Conservation (phyloP, 2,797 vertebrate species). For the Artibeus lituratus region DNA sequence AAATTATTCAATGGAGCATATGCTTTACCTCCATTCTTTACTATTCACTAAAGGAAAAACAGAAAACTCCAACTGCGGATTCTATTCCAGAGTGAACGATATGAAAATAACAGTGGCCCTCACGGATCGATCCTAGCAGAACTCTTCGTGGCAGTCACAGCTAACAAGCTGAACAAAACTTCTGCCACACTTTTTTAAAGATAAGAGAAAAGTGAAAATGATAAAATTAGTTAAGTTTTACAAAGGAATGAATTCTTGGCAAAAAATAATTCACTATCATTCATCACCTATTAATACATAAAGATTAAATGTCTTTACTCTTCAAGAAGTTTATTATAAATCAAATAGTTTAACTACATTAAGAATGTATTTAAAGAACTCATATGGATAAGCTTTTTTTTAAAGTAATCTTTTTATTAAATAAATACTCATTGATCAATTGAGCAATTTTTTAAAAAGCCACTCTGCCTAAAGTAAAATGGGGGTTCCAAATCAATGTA, state of each 20-base stretch:
- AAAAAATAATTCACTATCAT: constrained; percentile 37
- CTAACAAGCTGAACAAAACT: constrained; percentile 46
- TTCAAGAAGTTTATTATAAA: constrained; percentile 42
- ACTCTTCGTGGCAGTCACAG: background rate
- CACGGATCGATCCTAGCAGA: constrained; percentile 13
- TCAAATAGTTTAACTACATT: constrained; percentile 33
- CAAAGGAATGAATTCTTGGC: background rate
- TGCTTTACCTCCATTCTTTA: background rate
- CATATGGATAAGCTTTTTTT: background rate
- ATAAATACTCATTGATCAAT: constrained; percentile 29
- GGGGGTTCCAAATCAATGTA: constrained; percentile 21
- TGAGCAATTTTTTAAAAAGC: background rate
- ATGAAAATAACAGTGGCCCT: background rate
- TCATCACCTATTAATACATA: background rate
- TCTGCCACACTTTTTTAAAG: background rate
- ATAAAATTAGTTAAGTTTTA: constrained; percentile 39
- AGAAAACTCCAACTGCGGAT: constrained; percentile 40
- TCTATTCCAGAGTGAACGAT: constrained; percentile 34
- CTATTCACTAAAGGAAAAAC: constrained; percentile 35
- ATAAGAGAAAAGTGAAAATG: constrained; percentile 11
- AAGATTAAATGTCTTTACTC: constrained; percentile 27
- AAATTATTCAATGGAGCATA: constrained; percentile 64
- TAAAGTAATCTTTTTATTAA: constrained; percentile 40
- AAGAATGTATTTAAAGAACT: constrained; percentile 43
- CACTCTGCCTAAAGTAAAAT: constrained; percentile 34